Base-by-base conservation (phyloP, 2,797 vertebrate genomes). In the Orestias chungarensis region DNA sequence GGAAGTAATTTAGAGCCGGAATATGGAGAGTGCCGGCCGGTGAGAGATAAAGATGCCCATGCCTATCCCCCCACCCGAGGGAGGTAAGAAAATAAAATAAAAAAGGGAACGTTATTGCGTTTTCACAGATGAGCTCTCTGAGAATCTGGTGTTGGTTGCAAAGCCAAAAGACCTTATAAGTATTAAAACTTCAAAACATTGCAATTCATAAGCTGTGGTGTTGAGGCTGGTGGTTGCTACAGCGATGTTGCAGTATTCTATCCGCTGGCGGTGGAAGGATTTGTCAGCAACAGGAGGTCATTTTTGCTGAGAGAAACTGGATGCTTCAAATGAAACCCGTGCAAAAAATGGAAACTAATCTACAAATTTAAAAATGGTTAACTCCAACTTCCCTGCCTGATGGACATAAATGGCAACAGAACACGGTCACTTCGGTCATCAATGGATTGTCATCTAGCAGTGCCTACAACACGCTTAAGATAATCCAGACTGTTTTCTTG, bases 1-100 rank as follows among this genome's bases (percentile, higher is more conserved):
- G 86, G 87, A 93, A 93, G 93, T 93, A 89, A 94, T 94, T 94
- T 93, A 86, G 79, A 59, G 84, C 65, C 12, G 79, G 88, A 89
- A 91, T 93, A 88, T 86, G 86, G 88, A 89, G 82, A 78, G 75
- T 57, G 85, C 71, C 78, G 80, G 85, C 82, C 75, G n/a, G 69
- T 66, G 69, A 81, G 79, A 88, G 93, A 94, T 94, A 93, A 93
- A 93, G 84, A 89, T 59, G 78, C 86, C 57, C 7, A 44, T 17
- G 66, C 74, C 68, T 67, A 62, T 20, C 23, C 71, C 74, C 66
- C 20, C 59, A n/a, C 71, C 85, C 59, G 9, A 62, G 65, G 82
- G 86, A 75, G 64, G 72, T 6, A 35, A 46, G 65, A 35, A 35
- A 33, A 14, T 71, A 50, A 68, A 78, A 81, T 62, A 23, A 74